Evolutionary conservation across 2,797 vertebrate species (phyloP), one percentile per base, ranked within the genome.

Genomic region (Propithecus perrieri): DNA sequence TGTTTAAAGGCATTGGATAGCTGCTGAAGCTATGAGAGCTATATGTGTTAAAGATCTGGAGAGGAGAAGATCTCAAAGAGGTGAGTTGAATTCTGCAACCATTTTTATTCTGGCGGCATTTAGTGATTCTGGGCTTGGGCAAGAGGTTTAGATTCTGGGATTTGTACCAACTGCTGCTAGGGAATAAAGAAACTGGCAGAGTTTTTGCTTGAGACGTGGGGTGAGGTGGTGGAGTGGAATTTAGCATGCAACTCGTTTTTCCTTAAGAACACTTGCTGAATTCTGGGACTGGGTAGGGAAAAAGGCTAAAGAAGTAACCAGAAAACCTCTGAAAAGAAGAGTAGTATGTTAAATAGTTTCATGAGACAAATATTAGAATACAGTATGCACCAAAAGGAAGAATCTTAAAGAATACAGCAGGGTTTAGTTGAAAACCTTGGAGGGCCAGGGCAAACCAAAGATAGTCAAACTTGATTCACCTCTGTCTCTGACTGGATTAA

Each of bases 91-190:
- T 59, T 81, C 69, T 85, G 85, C 41, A 80, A 22, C 59, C 43
- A 53, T 74, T 74, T 90, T 89, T 55, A 74, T 33, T 93, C 35
- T 46, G 30, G 55, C 18, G 41, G 43, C 30, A 38, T 89, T 95
- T 57, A 74, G 55, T 94, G 48, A 80, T 87, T 65, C 65, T 92
- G 80, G 20, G 17, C 38, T 86, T 78, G 72, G 20, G 69, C 63
- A 92, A 86, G 61, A 85, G 43, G 7, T 59, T 90, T 76, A 65
- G 43, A 79, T 83, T 79, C 86, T 95, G 67, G 18, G 61, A 89
- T 94, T 17, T 91, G 76, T 50, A 95, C 50, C 81, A 95, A 65
- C 20, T 83, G 28, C 85, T 92, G 30, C 7, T 92, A 78, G 41
- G 38, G 26, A 91, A 91, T 65, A 85, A 17, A 80, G 30, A 92